phyloP scores from a whole-genome alignment of 2,797 vertebrate species.

The Tarsius wallacei region DNA sequence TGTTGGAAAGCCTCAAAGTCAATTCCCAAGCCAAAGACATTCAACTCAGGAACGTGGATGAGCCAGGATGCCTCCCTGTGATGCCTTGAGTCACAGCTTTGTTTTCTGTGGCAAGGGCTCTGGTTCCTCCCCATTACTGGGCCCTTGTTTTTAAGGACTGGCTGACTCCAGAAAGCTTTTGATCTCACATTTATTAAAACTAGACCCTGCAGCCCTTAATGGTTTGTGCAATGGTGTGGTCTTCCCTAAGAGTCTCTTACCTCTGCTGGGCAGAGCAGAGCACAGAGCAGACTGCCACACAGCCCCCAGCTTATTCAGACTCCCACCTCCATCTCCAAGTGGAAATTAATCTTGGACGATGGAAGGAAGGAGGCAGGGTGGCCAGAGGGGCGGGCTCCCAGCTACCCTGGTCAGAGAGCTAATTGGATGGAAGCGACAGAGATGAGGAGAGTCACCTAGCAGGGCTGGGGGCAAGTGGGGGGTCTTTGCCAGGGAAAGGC shows the following conservation, averaged over 20 bases:
- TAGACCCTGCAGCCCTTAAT: conserved; percentile 85
- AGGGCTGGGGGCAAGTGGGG: conserved; percentile 55
- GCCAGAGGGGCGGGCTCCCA: conserved; percentile 59
- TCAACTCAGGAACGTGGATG: conserved; percentile 84
- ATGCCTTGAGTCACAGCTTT: conserved; percentile 87
- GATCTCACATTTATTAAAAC: conserved; percentile 89
- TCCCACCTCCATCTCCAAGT: conserved; percentile 53
- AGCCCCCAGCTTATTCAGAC: conserved; percentile 2
- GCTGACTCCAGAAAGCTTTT: conserved; percentile 88
- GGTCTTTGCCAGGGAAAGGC: conserved; percentile 68
- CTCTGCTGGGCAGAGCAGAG: conserved; percentile 54
- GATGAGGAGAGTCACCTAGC: conserved; percentile 68
- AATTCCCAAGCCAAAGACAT: conserved; percentile 86
- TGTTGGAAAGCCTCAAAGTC: conserved; percentile 87
- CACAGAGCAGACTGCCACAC: background rate
- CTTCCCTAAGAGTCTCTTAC: conserved; percentile 78
- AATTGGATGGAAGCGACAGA: conserved; percentile 82
- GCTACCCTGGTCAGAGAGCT: conserved; percentile 69
- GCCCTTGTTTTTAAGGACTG: conserved; percentile 87
- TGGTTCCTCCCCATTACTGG: conserved; percentile 82
- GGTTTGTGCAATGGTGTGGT: conserved; percentile 79
- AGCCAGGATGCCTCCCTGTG: conserved; percentile 84
- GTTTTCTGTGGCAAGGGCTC: conserved; percentile 87
- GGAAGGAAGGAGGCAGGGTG: conserved; percentile 37
- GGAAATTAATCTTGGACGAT: conserved; percentile 54